phyloP scores from a whole-genome alignment of 2,113 vertebrate genomes.

The Otolemur garnettii region DNA sequence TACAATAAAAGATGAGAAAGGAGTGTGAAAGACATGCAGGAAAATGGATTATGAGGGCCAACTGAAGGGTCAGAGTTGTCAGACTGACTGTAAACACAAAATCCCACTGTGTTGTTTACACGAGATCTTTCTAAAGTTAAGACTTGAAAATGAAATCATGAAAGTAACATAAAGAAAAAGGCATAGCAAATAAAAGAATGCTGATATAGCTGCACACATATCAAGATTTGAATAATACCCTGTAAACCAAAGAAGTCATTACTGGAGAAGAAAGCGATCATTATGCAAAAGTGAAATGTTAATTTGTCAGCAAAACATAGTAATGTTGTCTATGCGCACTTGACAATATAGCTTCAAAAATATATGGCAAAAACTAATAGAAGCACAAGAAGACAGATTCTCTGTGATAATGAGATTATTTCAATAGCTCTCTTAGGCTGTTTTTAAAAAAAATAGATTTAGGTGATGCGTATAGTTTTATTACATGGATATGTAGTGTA shows the following conservation, averaged over 20 bases:
- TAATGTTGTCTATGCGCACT: background rate
- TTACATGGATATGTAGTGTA: too few species aligned
- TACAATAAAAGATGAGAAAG: background rate
- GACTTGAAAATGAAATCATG: background rate
- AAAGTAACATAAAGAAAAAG: background rate
- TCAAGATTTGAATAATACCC: background rate
- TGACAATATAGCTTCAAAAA: background rate
- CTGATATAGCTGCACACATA: background rate
- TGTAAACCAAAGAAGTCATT: background rate
- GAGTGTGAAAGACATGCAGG: background rate
- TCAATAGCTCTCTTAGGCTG: background rate
- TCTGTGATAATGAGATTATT: background rate
- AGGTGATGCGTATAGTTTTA: too few species aligned
- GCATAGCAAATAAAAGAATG: background rate
- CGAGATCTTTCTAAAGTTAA: constrained; percentile 32
- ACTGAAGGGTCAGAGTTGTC: background rate
- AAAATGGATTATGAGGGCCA: background rate
- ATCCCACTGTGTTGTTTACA: background rate
- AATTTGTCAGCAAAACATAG: background rate
- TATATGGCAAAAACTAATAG: background rate
- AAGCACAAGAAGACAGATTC: background rate
- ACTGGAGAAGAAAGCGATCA: background rate
- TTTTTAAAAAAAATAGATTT: too few species aligned
- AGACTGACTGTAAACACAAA: background rate
- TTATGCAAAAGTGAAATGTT: background rate